Conservation (phyloP, 2,888 invertebrate species). For the Drosophila nigricruria region DNA sequence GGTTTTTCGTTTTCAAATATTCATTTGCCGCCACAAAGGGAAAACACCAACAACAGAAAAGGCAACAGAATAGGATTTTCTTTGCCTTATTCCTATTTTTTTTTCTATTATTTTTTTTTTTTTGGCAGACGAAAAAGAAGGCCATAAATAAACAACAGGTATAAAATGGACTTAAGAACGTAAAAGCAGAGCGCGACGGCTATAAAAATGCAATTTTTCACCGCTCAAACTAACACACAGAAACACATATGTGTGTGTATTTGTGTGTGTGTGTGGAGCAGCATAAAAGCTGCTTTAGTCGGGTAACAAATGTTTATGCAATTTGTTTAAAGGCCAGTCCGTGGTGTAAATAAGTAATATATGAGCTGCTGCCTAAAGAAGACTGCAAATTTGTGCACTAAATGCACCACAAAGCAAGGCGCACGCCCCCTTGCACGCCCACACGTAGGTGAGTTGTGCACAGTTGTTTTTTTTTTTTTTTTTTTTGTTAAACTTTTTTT, state of each 20-base stretch:
- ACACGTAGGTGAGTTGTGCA: conserved; percentile 28
- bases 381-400: conserved; percentile 40
- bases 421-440: not conserved
- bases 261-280: conserved; percentile 34
- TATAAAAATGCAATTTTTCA: conserved; percentile 69
- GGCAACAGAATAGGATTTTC: conserved; percentile 9
- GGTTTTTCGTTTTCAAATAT: conserved; percentile 43
- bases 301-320: conserved; percentile 72
- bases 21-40: conserved; percentile 26
- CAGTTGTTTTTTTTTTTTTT: conserved; percentile 13
- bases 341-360: conserved; percentile 45
- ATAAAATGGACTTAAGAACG: conserved; percentile 67
- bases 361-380: conserved; percentile 30
- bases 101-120: not conserved
- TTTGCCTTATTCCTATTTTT: not conserved
- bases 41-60: conserved; percentile 21
- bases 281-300: conserved; percentile 57
- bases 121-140: conserved; percentile 13
- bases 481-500: conserved; percentile 14
- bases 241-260: conserved; percentile 6
- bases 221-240: conserved; percentile 10
- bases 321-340: conserved; percentile 63
- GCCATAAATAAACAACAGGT: conserved; percentile 74
- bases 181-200: conserved; percentile 48
- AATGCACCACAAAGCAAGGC: conserved; percentile 38